Conservation (phyloP, 2,113 vertebrate species). For the Pandion haliaetus region DNA sequence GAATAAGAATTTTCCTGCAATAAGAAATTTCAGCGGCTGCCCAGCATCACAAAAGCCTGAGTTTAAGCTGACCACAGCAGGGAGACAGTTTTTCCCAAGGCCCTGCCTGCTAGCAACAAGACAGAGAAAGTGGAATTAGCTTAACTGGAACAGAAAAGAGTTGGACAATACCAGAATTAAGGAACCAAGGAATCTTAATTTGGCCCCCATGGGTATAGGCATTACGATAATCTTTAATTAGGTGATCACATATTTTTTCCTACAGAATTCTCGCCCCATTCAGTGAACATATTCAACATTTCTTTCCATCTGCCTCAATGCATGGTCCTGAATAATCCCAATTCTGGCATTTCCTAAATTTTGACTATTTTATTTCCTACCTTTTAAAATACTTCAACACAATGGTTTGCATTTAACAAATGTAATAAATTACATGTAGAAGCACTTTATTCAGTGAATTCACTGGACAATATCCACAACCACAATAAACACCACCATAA, state of each 20-base stretch:
- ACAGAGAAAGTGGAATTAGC: not conserved
- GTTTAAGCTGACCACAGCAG: not conserved
- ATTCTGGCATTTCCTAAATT: constrained; percentile 8
- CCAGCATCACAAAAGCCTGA: not conserved
- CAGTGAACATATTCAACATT: not conserved
- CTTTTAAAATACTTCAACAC: not conserved
- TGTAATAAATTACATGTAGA: not conserved
- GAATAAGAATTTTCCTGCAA: not conserved
- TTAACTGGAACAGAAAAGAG: not conserved
- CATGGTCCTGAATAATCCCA: not conserved
- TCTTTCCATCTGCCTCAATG: not conserved
- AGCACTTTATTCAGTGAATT: not conserved
- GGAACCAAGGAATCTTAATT: not conserved
- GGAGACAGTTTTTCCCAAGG: not conserved
- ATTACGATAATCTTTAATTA: not conserved
- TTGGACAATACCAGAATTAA: not conserved
- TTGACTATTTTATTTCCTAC: not conserved
- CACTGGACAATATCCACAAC: not conserved
- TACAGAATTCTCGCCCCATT: not conserved
- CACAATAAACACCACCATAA: constrained; percentile 3
- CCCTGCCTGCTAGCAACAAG: not conserved
- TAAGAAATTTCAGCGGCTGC: not conserved
- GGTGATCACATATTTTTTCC: not conserved
- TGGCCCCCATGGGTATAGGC: not conserved
- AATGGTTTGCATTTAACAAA: not conserved